Percentiles rank a stretch among this genome's conserved stretches.
These are phyloP conservation scores for Agonopterix alstromeriana DNA, from an alignment of 2,888 invertebrate species.

Conservation along the genomic window DNA sequence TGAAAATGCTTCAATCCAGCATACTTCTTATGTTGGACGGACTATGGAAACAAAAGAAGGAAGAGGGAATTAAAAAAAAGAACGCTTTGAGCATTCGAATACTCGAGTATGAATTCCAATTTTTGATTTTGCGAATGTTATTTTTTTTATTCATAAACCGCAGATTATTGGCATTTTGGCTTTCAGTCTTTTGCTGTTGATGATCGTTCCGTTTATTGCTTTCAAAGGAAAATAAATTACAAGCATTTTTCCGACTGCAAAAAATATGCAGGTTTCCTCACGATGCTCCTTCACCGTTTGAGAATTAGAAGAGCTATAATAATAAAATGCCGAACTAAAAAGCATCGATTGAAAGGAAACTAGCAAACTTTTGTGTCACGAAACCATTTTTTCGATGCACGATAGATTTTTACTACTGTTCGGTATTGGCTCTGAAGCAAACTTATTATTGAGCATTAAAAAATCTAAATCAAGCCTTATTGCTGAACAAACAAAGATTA, in stretches of 20 bases:
- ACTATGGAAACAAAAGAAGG: slow-evolving; percentile 59
- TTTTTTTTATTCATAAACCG: slow-evolving; percentile 9
- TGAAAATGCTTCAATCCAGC: no score
- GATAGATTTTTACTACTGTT: slow-evolving; percentile 63
- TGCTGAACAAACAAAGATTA: background rate
- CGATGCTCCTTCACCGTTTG: no score
- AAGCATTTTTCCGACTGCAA: no score
- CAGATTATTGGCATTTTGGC: slow-evolving; percentile 6
- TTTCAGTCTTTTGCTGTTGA: background rate
- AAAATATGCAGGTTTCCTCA: no score
- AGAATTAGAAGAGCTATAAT: slow-evolving; percentile 38
- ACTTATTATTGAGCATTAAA: slow-evolving; percentile 13
- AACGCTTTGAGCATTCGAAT: slow-evolving; percentile 25
- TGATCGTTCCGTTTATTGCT: no score
- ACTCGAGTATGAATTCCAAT: slow-evolving; percentile 27
- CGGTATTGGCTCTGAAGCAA: slow-evolving; percentile 38
- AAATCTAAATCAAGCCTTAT: slow-evolving; percentile 27
- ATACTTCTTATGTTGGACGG: slow-evolving; percentile 6
- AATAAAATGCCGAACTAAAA: slow-evolving; percentile 37
- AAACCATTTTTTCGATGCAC: slow-evolving; percentile 56
- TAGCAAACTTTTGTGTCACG: slow-evolving; percentile 59
- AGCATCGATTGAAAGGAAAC: slow-evolving; percentile 59
- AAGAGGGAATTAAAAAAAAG: slow-evolving; percentile 50
- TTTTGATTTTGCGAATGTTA: slow-evolving; percentile 11
- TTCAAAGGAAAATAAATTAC: slow-evolving; percentile 31